These are phyloP conservation scores for Gastrophysa polygoni DNA, from an alignment of 2,888 invertebrate species.

Conservation along the genomic window DNA sequence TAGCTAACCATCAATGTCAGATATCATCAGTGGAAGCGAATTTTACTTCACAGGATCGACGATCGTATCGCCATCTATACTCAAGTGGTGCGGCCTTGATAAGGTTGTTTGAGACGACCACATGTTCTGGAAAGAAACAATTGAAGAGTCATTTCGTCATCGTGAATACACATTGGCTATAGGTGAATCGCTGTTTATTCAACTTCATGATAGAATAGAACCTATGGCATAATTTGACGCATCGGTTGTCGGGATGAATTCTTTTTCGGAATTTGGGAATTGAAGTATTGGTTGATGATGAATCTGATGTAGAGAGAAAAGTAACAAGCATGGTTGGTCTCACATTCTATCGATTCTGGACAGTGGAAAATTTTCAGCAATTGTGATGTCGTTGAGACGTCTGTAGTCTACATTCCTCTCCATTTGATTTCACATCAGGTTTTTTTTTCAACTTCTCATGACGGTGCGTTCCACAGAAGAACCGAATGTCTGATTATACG, in stretches of 20 bases:
- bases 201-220: slow-evolving; percentile 44
- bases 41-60: no score
- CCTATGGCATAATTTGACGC: slow-evolving; percentile 45
- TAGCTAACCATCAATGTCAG: no score
- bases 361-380: slow-evolving; percentile 49
- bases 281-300: slow-evolving; percentile 37
- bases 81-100: no score
- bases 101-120: no score
- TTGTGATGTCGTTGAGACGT: slow-evolving; percentile 51
- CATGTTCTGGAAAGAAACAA: no score
- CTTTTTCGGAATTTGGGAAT: slow-evolving; percentile 43
- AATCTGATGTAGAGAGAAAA: slow-evolving; percentile 52
- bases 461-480: slow-evolving; percentile 39
- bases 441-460: no score
- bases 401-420: slow-evolving; percentile 33
- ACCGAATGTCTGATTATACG: slow-evolving; percentile 40
- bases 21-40: no score
- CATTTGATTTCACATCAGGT: no score
- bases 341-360: slow-evolving; percentile 51
- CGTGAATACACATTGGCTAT: slow-evolving; percentile 51
- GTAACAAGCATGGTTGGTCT: slow-evolving; percentile 48
- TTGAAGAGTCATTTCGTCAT: slow-evolving; percentile 51
- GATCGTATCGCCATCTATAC: no score
- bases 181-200: slow-evolving; percentile 45
- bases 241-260: slow-evolving; percentile 48